These are phyloP conservation scores for Adelognathus sp. DNA, from an alignment of 2,888 invertebrate species.

Conservation along the genomic window DNA sequence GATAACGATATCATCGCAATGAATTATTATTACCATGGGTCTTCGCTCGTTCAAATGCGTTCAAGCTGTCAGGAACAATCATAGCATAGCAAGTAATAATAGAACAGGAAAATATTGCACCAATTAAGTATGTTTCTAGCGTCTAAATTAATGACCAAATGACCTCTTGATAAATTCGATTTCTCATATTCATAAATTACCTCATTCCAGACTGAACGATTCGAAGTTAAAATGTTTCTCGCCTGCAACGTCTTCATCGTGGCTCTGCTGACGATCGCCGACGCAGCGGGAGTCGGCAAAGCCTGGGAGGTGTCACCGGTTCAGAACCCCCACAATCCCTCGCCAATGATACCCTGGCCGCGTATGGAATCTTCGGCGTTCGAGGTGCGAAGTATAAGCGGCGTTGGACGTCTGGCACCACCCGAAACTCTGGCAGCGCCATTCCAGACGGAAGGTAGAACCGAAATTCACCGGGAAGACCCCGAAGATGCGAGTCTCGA, in stretches of 20 bases:
- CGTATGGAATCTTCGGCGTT: constrained; percentile 71
- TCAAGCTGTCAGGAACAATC: no score
- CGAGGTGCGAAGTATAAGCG: constrained; percentile 71
- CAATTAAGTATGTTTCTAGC: no score
- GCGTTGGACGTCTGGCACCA: constrained; percentile 64
- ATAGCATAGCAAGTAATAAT: no score
- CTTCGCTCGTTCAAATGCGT: no score
- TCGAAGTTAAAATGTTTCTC: constrained; percentile 17
- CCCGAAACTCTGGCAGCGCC: not conserved
- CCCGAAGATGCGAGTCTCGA: not conserved
- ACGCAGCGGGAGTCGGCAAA: constrained; percentile 69
- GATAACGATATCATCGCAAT: no score
- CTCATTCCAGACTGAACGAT: constrained; percentile 26
- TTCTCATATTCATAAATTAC: not conserved
- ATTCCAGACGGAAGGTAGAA: not conserved
- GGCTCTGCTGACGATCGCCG: constrained; percentile 45
- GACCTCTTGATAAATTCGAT: no score
- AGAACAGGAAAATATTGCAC: no score
- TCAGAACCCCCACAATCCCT: constrained; percentile 62
- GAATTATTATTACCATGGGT: no score
- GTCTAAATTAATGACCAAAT: no score
- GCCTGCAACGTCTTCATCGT: constrained; percentile 48
- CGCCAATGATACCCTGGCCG: constrained; percentile 66
- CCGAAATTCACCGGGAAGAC: not conserved
- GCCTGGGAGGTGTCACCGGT: constrained; percentile 73